Evolutionary conservation across 2,888 invertebrate species (phyloP), one percentile per base, ranked within the genome.

Genomic region (Noctua janthe): DNA sequence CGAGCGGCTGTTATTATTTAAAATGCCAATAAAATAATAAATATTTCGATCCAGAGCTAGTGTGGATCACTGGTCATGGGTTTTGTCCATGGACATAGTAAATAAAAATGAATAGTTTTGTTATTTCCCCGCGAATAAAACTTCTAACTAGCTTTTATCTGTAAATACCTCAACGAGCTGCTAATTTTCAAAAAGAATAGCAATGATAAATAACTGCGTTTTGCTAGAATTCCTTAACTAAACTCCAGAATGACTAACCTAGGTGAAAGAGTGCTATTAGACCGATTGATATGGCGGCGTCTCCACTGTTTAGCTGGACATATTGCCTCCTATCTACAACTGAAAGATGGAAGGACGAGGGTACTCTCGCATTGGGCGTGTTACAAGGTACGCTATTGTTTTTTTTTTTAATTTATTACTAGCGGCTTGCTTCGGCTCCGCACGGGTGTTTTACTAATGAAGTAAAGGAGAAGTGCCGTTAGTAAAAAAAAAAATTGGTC

Each of bases 361-460:
- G 99, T 99, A 89, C 97, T 99, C 56, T 98, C 99, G 23, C 99
- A 99, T 93, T 99, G 99, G 99, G 99, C 99, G 0, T 99, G 99
- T 93, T 99, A 99, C 92, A 99, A 99, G 97, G 99, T 99, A 92
- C 72, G 15, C 8, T n/a, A 15, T n/a, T 47, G 13, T 13, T 23
- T 43, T 64, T 17, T 20, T 29, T 29, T 29, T 29, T 64, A n/a
- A 35, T 64, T 35, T 1, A 17, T 17, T 8, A 64, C 35, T 62
- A 29, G 29, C 29, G 17, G 17, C 29, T 2, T 17, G 8, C 62
- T 2, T 7, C 7, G 62, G 29, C 2, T 29, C 15, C 11, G 15
- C 6, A n/a, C 59, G n/a, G 1, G 59, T 59, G 59, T 13, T 56
- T n/a, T 62, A 62, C 6, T 29, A 29, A 29, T 59, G n/a, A 59